Conservation (phyloP, 2,888 invertebrate genomes). For the Microctonus hyperodae region DNA sequence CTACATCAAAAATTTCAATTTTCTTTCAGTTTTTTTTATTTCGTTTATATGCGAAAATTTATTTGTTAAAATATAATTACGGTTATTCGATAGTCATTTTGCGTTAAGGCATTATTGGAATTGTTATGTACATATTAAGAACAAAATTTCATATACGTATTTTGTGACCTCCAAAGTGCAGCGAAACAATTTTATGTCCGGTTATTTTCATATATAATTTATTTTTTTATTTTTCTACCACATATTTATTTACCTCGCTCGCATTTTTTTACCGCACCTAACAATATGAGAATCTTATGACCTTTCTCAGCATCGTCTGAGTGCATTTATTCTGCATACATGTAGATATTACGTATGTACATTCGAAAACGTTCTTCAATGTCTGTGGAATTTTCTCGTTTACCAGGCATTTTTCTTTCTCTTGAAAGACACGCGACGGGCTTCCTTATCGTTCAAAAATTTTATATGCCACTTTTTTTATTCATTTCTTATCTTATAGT, state of each 20-base stretch:
- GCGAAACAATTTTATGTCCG: neutral
- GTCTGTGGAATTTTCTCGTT: slow-evolving; percentile 11
- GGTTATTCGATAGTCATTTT: neutral
- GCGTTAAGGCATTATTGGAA: neutral
- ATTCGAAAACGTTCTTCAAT: slow-evolving; percentile 5
- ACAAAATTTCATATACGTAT: neutral
- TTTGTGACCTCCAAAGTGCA: slow-evolving; percentile 2
- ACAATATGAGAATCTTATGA: slow-evolving; percentile 28
- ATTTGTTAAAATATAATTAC: neutral
- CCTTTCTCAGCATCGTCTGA: slow-evolving; percentile 18
- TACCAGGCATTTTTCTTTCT: slow-evolving; percentile 1
- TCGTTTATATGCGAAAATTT: neutral
- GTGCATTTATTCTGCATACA: neutral
- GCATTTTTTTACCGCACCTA: slow-evolving; percentile 21
- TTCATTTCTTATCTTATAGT: neutral
- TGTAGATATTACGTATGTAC: slow-evolving; percentile 5
- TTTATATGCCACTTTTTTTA: neutral
- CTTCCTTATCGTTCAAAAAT: neutral
- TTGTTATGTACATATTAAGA: slow-evolving; percentile 13
- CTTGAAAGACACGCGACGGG: slow-evolving; percentile 2
- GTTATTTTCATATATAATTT: neutral
- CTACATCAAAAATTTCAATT: slow-evolving; percentile 1
- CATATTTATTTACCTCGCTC: slow-evolving; percentile 20
- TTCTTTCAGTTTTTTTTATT: neutral
- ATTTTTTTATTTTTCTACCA: neutral